Conservation (phyloP, 2,888 invertebrate species). For the Acleris literana region DNA sequence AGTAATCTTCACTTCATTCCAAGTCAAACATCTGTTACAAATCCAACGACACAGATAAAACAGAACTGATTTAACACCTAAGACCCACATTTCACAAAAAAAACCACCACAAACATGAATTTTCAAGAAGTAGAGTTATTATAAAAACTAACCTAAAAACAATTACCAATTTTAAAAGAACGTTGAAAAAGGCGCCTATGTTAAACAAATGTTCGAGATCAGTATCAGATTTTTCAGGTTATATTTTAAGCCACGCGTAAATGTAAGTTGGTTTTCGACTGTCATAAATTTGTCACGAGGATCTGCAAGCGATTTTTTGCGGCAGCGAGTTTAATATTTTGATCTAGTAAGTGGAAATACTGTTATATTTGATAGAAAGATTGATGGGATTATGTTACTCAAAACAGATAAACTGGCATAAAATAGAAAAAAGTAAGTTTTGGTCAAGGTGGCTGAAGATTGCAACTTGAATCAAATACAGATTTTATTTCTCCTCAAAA, state of each 20-base stretch:
- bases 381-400: neutral
- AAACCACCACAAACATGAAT: slow-evolving; percentile 23
- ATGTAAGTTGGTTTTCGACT: slow-evolving; percentile 15
- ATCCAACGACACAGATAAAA: slow-evolving; percentile 21
- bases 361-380: neutral
- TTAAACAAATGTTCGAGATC: neutral
- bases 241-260: neutral
- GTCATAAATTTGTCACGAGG: slow-evolving; percentile 68
- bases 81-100: slow-evolving; percentile 20
- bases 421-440: too few species aligned
- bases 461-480: too few species aligned
- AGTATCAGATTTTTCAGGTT: neutral
- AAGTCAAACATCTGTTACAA: slow-evolving; percentile 18
- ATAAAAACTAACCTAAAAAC: slow-evolving; percentile 28
- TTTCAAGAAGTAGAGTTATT: slow-evolving; percentile 16
- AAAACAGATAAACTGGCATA: neutral
- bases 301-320: slow-evolving; percentile 54
- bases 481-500: too few species aligned
- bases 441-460: too few species aligned
- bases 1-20: too few species aligned
- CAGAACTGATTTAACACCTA: slow-evolving; percentile 26
- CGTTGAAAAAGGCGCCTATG: neutral
- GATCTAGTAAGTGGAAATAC: slow-evolving; percentile 14
- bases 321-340: slow-evolving; percentile 23
- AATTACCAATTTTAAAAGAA: slow-evolving; percentile 12